These are phyloP conservation scores for Eledone cirrhosa DNA, from an alignment of 2,888 invertebrate species.

Conservation along the genomic window DNA sequence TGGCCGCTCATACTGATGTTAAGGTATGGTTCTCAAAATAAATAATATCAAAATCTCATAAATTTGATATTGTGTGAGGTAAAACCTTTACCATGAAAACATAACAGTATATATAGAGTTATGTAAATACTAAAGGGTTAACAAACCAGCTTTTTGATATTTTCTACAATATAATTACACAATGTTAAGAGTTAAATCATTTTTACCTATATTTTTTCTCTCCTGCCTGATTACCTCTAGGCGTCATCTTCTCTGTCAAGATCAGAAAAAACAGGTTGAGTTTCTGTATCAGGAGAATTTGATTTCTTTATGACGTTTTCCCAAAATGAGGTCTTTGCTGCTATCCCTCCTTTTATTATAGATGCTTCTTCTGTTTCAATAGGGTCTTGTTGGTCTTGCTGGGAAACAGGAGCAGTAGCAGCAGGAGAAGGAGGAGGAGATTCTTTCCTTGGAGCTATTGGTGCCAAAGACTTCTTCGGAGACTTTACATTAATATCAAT, in stretches of 20 bases:
- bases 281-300: constrained; percentile 36
- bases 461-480: constrained; percentile 19
- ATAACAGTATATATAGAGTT: no score
- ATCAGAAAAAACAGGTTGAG: constrained; percentile 47
- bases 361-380: constrained; percentile 32
- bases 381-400: not conserved
- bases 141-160: no score
- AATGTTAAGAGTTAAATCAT: no score
- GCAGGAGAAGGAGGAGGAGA: not conserved
- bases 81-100: no score
- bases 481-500: not conserved
- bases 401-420: not conserved
- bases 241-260: constrained; percentile 42
- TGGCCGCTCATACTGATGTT: no score
- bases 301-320: constrained; percentile 48
- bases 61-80: no score
- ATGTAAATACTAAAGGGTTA: no score
- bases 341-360: constrained; percentile 52
- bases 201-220: not conserved
- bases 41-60: no score
- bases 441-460: constrained; percentile 28
- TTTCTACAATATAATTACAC: no score
- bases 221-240: no score
- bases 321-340: constrained; percentile 58
- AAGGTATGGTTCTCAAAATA: no score